Evolutionary conservation across 2,797 vertebrate genomes (phyloP).

Genomic region (Buphagus erythrorhynchus): DNA sequence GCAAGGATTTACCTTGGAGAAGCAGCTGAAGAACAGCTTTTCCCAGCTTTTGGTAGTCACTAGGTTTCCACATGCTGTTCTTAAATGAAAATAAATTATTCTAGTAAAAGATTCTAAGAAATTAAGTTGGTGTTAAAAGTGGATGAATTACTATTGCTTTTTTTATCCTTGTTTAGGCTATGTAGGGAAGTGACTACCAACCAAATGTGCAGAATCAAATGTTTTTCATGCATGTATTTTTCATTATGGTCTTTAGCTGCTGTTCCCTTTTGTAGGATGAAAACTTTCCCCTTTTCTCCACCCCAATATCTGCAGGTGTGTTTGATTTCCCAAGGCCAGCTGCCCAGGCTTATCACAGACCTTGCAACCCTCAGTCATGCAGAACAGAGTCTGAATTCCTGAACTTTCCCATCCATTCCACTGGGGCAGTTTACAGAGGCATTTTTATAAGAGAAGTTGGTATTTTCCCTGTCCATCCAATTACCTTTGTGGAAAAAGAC

Average conservation of each 20-base stretch:
- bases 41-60: not conserved
- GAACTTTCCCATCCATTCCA: not conserved
- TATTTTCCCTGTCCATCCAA: not conserved
- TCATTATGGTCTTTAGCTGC: not conserved
- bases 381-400: not conserved
- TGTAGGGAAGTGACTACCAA: not conserved
- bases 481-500: not conserved
- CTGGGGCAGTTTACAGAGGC: not conserved
- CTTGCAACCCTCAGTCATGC: not conserved
- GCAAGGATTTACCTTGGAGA: not conserved
- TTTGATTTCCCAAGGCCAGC: not conserved
- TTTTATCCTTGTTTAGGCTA: accelerated
- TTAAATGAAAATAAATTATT: not conserved
- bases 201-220: not conserved
- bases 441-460: not conserved
- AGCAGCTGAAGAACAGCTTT: not conserved
- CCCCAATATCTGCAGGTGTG: not conserved
- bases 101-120: not conserved
- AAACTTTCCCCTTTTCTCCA: not conserved
- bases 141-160: not conserved
- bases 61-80: not conserved
- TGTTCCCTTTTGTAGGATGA: not conserved
- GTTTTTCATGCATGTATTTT: not conserved
- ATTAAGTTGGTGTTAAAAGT: not conserved
- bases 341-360: not conserved